A percentile compares a stretch with the other conserved stretches of the same genome.
These are phyloP conservation scores for Dolichomitus sp. DNA, from an alignment of 2,888 invertebrate genomes.

Conservation along the genomic window DNA sequence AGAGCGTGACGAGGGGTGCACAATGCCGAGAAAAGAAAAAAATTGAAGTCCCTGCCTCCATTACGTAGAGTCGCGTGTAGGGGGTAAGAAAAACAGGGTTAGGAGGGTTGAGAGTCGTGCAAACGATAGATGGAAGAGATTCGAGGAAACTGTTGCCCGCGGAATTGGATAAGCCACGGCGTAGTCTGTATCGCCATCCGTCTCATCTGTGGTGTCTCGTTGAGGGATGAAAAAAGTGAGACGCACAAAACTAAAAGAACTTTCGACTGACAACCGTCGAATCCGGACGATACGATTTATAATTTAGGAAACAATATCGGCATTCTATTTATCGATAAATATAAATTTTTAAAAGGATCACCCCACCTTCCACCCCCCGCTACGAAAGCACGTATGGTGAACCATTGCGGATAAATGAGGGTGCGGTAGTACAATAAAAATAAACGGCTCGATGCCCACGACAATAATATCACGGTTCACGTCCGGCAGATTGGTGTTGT, in stretches of 20 bases:
- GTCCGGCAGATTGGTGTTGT: slow-evolving; percentile 62
- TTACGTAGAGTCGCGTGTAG: slow-evolving; percentile 36
- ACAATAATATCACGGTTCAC: slow-evolving; percentile 72
- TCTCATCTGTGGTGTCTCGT: background rate
- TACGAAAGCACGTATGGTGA: background rate
- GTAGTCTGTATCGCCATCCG: slow-evolving; percentile 76
- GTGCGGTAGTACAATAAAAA: slow-evolving; percentile 23
- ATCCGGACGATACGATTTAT: background rate
- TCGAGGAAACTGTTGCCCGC: slow-evolving; percentile 75
- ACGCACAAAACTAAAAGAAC: background rate
- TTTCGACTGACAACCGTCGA: background rate
- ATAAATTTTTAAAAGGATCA: background rate
- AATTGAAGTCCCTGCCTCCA: slow-evolving; percentile 39
- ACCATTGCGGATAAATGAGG: background rate
- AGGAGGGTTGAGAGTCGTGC: slow-evolving; percentile 66
- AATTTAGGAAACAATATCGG: slow-evolving; percentile 1
- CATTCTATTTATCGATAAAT: slow-evolving; percentile 8
- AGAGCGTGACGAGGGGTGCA: slow-evolving; percentile 27
- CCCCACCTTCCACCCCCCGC: background rate
- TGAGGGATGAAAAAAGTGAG: slow-evolving; percentile 5
- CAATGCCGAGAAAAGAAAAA: slow-evolving; percentile 27
- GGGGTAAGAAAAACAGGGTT: slow-evolving; percentile 14
- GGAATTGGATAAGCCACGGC: slow-evolving; percentile 79
- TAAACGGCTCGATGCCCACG: slow-evolving; percentile 53
- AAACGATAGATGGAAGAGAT: slow-evolving; percentile 76